Conservation (phyloP, 2,888 invertebrate genomes). For the Gisinianus flammeolus region DNA sequence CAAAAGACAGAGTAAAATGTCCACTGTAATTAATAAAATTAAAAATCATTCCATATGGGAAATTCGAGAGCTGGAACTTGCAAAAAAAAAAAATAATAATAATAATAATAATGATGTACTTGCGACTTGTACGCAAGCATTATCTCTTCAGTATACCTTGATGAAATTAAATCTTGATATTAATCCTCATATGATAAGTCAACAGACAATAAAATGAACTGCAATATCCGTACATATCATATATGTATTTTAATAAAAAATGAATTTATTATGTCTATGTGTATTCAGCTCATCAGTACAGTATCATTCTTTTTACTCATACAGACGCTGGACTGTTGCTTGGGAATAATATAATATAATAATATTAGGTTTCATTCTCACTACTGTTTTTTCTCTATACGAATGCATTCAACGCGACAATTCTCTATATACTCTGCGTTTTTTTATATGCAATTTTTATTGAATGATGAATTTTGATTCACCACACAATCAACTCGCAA, state of each 20-base stretch:
- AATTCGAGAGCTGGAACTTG: too few species aligned
- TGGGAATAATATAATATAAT: not conserved
- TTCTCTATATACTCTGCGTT: not conserved
- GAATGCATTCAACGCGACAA: not conserved
- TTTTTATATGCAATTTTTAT: too few species aligned
- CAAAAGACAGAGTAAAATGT: too few species aligned
- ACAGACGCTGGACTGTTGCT: not conserved
- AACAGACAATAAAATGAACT: too few species aligned
- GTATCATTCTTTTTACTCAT: not conserved
- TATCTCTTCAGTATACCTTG: not conserved
- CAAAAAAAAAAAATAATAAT: too few species aligned
- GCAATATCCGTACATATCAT: too few species aligned
- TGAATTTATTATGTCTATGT: not conserved
- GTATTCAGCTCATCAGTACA: not conserved
- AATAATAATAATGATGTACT: too few species aligned
- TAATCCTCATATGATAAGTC: too few species aligned
- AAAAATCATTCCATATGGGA: too few species aligned
- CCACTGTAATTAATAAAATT: too few species aligned
- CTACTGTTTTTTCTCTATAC: not conserved
- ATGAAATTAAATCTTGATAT: too few species aligned
- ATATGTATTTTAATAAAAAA: conserved; percentile 3
- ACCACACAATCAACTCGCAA: not conserved
- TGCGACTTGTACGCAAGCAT: not conserved
- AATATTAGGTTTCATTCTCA: not conserved
- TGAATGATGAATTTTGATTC: not conserved